phyloP scores from a whole-genome alignment of 2,797 vertebrate genomes.

The Oryzias dopingdopingensis region DNA sequence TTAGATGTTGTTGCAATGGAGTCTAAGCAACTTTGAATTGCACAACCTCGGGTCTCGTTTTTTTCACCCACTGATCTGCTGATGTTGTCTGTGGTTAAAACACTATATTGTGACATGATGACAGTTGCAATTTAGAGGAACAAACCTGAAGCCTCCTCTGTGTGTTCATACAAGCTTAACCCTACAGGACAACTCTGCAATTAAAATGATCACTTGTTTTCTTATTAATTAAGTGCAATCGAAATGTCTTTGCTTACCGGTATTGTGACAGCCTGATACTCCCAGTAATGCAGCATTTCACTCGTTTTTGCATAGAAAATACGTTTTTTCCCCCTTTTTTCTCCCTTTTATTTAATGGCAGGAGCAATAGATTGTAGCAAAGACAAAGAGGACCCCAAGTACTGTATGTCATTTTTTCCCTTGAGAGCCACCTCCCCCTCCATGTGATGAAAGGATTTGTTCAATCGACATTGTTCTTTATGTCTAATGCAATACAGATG shows the following conservation, averaged over 20 bases:
- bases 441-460: slow-evolving; percentile 61
- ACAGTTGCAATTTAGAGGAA: slow-evolving; percentile 31
- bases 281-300: slow-evolving; percentile 1
- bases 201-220: slow-evolving; percentile 7
- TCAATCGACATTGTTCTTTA: slow-evolving; percentile 75
- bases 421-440: slow-evolving; percentile 58
- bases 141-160: slow-evolving; percentile 10
- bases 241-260: too few relatives aligned
- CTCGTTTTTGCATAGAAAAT: neutral
- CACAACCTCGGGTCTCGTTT: slow-evolving; percentile 24
- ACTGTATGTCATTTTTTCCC: slow-evolving; percentile 75
- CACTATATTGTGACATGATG: slow-evolving; percentile 45
- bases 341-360: slow-evolving; percentile 20
- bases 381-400: slow-evolving; percentile 48
- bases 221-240: too few relatives aligned
- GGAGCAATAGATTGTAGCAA: slow-evolving; percentile 43
- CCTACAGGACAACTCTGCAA: slow-evolving; percentile 11
- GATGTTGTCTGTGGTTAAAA: slow-evolving; percentile 36
- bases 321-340: slow-evolving; percentile 6
- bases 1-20: slow-evolving; percentile 17
- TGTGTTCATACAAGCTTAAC: neutral
- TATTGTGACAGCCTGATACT: neutral
- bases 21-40: slow-evolving; percentile 15
- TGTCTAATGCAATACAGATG: slow-evolving; percentile 79
- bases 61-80: slow-evolving; percentile 53